phyloP scores from a whole-genome alignment of 2,888 invertebrate genomes.

The Drosophila monieri region DNA sequence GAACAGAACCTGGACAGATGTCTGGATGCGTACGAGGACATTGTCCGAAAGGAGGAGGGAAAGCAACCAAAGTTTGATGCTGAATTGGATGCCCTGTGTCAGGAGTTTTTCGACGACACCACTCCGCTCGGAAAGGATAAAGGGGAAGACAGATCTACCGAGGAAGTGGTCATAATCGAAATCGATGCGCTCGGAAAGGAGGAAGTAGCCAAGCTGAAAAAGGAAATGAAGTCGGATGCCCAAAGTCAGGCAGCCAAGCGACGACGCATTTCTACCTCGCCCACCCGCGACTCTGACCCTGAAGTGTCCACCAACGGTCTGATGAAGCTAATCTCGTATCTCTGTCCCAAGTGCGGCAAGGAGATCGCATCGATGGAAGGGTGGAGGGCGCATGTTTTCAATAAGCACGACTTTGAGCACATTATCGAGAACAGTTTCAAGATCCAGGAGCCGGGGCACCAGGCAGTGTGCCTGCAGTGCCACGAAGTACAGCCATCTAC shows the following conservation, averaged over 20 bases:
- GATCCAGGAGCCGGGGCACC: slow-evolving; percentile 52
- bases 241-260: slow-evolving; percentile 42
- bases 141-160: background rate
- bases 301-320: slow-evolving; percentile 45
- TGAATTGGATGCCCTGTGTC: slow-evolving; percentile 58
- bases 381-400: slow-evolving; percentile 78
- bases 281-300: slow-evolving; percentile 31
- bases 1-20: slow-evolving; percentile 76
- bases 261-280: slow-evolving; percentile 30
- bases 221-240: slow-evolving; percentile 48
- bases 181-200: slow-evolving; percentile 68
- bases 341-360: slow-evolving; percentile 78
- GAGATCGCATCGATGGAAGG: slow-evolving; percentile 63
- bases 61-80: slow-evolving; percentile 28
- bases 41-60: slow-evolving; percentile 61
- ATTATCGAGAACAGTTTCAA: slow-evolving; percentile 74
- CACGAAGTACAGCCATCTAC: slow-evolving; percentile 63
- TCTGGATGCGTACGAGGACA: slow-evolving; percentile 72
- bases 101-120: slow-evolving; percentile 68
- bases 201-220: slow-evolving; percentile 62
- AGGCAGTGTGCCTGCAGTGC: slow-evolving; percentile 70
- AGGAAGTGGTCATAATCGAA: slow-evolving; percentile 69
- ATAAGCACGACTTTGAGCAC: slow-evolving; percentile 71
- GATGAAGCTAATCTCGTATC: slow-evolving; percentile 61
- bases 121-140: background rate